These are phyloP conservation scores for Epizoanthus scotinus DNA, from an alignment of 92 coral and sea anemone genomes.

Conservation along the genomic window DNA sequence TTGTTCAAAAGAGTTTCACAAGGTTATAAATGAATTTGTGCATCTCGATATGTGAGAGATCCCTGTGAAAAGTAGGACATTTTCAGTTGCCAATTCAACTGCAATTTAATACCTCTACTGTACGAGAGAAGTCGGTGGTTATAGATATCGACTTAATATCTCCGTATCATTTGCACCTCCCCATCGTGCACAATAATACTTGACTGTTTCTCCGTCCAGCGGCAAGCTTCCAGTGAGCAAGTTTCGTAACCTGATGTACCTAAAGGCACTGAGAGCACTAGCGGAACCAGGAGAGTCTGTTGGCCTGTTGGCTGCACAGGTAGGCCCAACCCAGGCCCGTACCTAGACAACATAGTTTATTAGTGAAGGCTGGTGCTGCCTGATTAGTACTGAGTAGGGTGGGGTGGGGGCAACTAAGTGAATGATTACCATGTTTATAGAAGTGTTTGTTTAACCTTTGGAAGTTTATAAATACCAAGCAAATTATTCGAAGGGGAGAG, in stretches of 20 bases:
- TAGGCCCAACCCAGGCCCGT: not conserved
- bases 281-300: slow-evolving; percentile 99
- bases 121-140: no score
- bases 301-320: slow-evolving; percentile 75
- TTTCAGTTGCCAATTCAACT: not conserved
- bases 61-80: not conserved
- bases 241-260: slow-evolving; percentile 75
- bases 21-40: no score
- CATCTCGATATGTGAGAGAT: no score
- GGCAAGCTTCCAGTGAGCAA: slow-evolving; percentile 65
- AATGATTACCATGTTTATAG: no score
- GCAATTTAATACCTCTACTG: no score
- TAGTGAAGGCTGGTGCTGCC: no score
- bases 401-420: no score
- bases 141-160: not conserved
- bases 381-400: no score
- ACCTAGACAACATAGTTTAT: not conserved
- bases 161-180: not conserved
- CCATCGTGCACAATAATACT: not conserved
- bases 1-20: no score
- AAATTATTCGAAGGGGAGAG: no score
- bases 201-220: slow-evolving; percentile 31
- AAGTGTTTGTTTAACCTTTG: no score
- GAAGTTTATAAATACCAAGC: no score
- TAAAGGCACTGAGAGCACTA: slow-evolving; percentile 81